Base-by-base conservation (phyloP, 2,797 vertebrate species). In the Leptatherina wallacei region DNA sequence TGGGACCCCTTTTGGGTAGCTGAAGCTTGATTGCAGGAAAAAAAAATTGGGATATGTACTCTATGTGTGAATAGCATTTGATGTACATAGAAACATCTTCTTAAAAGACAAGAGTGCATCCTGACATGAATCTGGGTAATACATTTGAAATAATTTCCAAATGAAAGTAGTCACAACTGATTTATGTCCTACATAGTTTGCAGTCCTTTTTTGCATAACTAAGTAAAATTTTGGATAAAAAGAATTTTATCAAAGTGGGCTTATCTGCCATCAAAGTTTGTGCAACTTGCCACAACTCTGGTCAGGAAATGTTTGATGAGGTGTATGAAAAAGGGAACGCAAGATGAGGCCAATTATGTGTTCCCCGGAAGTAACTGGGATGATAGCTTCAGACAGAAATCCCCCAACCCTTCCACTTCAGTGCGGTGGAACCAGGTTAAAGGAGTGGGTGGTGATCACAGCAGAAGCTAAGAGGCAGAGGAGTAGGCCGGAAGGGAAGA, bases 391-490 rank as follows among this genome's bases (percentile, higher is more conserved):
- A 66, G 79, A 78, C 77, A 77, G 65, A 86, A 83, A 66, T 57
- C 32, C 66, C 55, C 35, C 69, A 68, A 83, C 65, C 32, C 62
- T 88, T 89, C 75, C 63, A 69, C 77, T 55, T 74, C 70, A 82
- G 51, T 2, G 56, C 47, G 57, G 67, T 4, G 13, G 80, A 84
- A 77, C 69, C 68, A 10, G 65, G 78, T 75, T 78, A 78, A 82
- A 84, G 33, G 75, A 83, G 83, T 81, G 85, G 82, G 78, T 75
- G 82, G 83, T 63, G 80, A 80, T 82, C 69, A 60, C 63, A 59
- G 71, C 49, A 47, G 60, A 77, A 63, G 76, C 38, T 65, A 71
- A 73, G 33, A 78, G 57, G 55, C 22, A 77, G 55, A 61, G 57
- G 58, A 58, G 14, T 22, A 57, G 54, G 56, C n/a, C 40, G 63